Conservation (phyloP, 2,113 vertebrate species). For the Burhinus bistriatus region DNA sequence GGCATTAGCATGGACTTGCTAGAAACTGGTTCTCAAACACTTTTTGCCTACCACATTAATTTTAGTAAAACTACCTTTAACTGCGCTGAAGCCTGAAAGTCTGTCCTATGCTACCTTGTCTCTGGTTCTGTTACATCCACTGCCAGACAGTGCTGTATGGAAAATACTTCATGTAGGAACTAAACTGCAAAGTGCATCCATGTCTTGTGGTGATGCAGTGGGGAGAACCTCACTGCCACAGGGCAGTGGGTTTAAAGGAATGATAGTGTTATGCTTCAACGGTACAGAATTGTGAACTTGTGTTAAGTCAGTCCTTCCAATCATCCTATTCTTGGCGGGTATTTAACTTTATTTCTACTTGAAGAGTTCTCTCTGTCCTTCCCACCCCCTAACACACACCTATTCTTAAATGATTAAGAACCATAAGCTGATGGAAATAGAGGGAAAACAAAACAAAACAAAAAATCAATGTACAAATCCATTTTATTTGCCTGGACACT, state of each 20-base stretch:
- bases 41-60: background rate
- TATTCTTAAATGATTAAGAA: background rate
- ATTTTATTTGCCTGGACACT: background rate
- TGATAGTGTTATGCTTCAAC: background rate
- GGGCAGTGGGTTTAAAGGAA: background rate
- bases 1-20: background rate
- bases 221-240: accelerated
- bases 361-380: background rate
- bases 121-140: background rate
- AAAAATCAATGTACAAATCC: background rate
- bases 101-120: background rate
- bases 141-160: background rate
- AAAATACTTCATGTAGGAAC: background rate
- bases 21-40: background rate
- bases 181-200: background rate
- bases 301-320: background rate
- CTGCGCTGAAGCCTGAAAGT: background rate
- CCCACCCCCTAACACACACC: background rate
- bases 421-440: background rate
- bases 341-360: background rate
- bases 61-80: background rate
- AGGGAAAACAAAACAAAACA: background rate
- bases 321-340: background rate
- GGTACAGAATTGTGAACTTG: background rate
- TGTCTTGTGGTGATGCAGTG: accelerated